Evolutionary conservation across 2,888 invertebrate genomes (phyloP).

Genomic region (Sphecodes monilicornis): DNA sequence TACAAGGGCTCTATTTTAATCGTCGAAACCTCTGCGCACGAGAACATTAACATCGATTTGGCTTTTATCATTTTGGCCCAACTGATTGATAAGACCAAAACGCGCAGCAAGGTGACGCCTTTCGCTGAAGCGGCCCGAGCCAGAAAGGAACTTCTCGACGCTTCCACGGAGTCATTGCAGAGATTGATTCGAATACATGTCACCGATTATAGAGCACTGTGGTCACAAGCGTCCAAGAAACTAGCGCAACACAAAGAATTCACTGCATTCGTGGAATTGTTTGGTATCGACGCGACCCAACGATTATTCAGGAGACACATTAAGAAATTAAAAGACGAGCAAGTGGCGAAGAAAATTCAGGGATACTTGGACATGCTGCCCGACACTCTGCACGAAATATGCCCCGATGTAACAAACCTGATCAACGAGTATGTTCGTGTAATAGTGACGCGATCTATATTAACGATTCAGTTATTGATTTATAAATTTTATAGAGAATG

Average conservation of each 20-base stretch:
- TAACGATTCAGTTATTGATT: background rate
- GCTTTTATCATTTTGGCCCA: constrained; percentile 96
- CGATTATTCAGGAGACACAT: constrained; percentile 92
- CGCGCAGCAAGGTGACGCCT: constrained; percentile 89
- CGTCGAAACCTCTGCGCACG: constrained; percentile 97
- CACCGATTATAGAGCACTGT: constrained; percentile 92
- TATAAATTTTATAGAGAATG: constrained; percentile 90
- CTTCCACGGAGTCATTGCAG: constrained; percentile 95
- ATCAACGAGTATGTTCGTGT: constrained; percentile 81
- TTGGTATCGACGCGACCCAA: constrained; percentile 94
- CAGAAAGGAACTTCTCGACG: constrained; percentile 94
- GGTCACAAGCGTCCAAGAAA: constrained; percentile 95
- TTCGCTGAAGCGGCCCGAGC: constrained; percentile 94
- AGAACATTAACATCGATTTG: constrained; percentile 97
- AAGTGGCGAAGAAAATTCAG: constrained; percentile 90
- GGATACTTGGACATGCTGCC: constrained; percentile 92
- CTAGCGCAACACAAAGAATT: constrained; percentile 95
- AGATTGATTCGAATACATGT: constrained; percentile 94
- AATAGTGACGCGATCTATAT: background rate
- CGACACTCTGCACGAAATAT: constrained; percentile 90
- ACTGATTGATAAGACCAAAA: constrained; percentile 95
- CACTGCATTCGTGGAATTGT: constrained; percentile 94
- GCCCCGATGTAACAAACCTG: constrained; percentile 88
- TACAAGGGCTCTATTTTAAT: constrained; percentile 95
- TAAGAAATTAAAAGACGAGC: constrained; percentile 92